Percentiles rank a stretch among this genome's conserved stretches.
phyloP scores from a whole-genome alignment of 2,797 vertebrate species.

The Microchirus variegatus region DNA sequence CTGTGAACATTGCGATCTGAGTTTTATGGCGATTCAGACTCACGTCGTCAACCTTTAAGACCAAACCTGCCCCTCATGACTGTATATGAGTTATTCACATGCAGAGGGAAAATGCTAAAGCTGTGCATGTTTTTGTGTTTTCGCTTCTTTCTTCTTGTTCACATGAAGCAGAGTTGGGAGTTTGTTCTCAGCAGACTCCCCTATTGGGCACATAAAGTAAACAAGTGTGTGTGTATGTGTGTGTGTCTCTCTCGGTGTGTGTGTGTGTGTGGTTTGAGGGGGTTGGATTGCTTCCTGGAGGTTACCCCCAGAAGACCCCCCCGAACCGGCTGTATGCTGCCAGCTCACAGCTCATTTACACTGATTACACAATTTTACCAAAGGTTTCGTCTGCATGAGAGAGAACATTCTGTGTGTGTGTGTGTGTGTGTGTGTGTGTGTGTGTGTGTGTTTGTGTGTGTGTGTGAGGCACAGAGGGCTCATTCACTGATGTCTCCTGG shows the following conservation, averaged over 20 bases:
- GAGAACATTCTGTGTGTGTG: slow-evolving; percentile 1
- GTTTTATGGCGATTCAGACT: too few relatives aligned
- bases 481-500: slow-evolving; percentile 73
- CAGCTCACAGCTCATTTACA: slow-evolving; percentile 62
- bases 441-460: slow-evolving; percentile 25
- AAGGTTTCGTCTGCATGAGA: slow-evolving; percentile 48
- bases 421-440: slow-evolving; percentile 52
- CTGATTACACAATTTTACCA: slow-evolving; percentile 63
- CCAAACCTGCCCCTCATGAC: too few relatives aligned
- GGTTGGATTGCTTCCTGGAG: slow-evolving; percentile 29
- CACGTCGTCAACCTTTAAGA: too few relatives aligned
- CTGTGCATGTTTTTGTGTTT: background rate
- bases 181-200: slow-evolving; percentile 10
- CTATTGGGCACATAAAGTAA: slow-evolving; percentile 21
- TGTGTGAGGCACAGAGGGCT: slow-evolving; percentile 74
- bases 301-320: slow-evolving; percentile 27
- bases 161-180: background rate
- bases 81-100: too few relatives aligned
- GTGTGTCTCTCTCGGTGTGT: too few relatives aligned
- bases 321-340: slow-evolving; percentile 27
- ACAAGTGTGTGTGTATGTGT: background rate
- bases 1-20: too few relatives aligned
- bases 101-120: too few relatives aligned
- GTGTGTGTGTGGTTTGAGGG: too few relatives aligned
- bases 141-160: background rate